Conservation (phyloP, 2,113 vertebrate species). For the Perca flavescens region DNA sequence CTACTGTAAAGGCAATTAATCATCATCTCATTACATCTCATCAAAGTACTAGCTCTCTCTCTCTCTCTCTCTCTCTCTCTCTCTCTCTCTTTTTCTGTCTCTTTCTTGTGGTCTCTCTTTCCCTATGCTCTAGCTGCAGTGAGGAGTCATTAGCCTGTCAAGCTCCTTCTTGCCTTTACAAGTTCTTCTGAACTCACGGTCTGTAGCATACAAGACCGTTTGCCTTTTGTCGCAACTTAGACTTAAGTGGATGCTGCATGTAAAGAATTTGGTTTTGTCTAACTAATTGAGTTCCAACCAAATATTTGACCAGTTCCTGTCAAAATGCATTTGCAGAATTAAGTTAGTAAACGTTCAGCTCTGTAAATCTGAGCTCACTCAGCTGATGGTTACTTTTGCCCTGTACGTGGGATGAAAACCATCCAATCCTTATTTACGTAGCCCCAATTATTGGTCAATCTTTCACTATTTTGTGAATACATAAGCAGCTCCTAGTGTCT, state of each 20-base stretch:
- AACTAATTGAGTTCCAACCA: not conserved
- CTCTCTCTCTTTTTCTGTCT: not conserved
- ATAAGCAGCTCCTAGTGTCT: constrained; percentile 7
- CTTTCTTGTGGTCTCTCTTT: not conserved
- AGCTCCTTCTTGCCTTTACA: not conserved
- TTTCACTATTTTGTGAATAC: constrained; percentile 34
- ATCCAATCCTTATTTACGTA: constrained; percentile 1
- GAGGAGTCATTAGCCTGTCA: not conserved
- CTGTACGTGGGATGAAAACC: constrained; percentile 1
- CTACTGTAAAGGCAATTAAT: constrained; percentile 39
- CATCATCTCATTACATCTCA: constrained; percentile 28
- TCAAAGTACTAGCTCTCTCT: not conserved
- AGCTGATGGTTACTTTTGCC: not conserved
- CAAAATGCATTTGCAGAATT: not conserved
- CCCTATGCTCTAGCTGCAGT: not conserved
- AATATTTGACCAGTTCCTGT: not conserved
- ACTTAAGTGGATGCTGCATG: not conserved
- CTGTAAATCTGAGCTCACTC: not conserved
- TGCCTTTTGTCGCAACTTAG: not conserved
- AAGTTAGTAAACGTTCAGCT: not conserved
- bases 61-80: not conserved
- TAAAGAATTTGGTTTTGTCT: not conserved
- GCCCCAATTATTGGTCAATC: constrained; percentile 33
- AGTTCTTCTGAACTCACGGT: not conserved
- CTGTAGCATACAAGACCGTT: not conserved